Evolutionary conservation across 1,140 invertebrate species (phyloP).

Genomic region (Sminthurides bifidus): DNA sequence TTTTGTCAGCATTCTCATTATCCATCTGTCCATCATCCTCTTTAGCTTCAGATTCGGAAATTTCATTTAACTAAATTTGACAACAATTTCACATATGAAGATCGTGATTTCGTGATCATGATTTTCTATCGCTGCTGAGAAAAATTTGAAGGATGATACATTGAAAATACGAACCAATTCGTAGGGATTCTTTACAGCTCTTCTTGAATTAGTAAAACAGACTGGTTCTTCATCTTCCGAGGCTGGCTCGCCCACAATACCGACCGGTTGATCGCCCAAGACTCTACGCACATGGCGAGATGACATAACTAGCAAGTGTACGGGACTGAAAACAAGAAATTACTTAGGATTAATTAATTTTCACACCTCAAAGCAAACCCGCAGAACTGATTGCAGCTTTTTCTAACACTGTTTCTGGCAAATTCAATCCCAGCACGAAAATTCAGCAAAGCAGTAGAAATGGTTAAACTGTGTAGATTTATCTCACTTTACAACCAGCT

Average conservation of each 20-base stretch:
- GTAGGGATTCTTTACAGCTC: constrained; percentile 48
- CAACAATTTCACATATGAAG: constrained; percentile 7
- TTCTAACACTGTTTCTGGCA: too few relatives aligned
- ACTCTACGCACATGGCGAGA: constrained; percentile 50
- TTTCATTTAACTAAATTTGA: constrained; percentile 44
- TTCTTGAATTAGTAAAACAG: constrained; percentile 40
- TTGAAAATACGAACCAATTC: constrained; percentile 43
- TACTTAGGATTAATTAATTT: too few relatives aligned
- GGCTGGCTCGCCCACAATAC: constrained; percentile 38
- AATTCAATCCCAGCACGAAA: too few relatives aligned
- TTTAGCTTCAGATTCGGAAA: constrained; percentile 52
- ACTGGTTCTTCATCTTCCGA: constrained; percentile 40
- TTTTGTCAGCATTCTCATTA: constrained; percentile 42
- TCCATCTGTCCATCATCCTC: constrained; percentile 54
- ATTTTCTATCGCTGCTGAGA: not conserved
- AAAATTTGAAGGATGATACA: not conserved
- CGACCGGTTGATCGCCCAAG: constrained; percentile 42
- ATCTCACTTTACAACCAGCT: too few relatives aligned
- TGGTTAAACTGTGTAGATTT: too few relatives aligned
- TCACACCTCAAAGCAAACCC: too few relatives aligned
- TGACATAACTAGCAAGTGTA: too few relatives aligned
- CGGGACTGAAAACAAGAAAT: too few relatives aligned
- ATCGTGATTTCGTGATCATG: not conserved
- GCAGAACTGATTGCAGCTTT: too few relatives aligned
- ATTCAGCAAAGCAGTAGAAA: too few relatives aligned